Evolutionary conservation across 2,113 vertebrate species (phyloP).

Genomic region (Serilophus lunatus): DNA sequence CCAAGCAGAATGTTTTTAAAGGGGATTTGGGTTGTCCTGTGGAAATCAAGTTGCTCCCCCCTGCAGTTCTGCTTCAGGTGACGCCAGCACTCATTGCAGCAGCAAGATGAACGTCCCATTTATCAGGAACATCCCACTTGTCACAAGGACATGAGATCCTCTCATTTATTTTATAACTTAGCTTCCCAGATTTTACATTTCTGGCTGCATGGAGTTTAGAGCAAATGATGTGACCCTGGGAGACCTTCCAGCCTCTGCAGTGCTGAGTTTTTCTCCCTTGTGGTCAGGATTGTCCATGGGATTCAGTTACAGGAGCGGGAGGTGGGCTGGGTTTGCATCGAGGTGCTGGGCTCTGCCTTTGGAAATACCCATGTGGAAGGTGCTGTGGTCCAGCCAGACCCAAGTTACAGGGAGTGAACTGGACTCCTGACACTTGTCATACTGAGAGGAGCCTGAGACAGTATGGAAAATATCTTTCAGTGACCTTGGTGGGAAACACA

Average conservation of each 20-base stretch:
- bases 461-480: background rate
- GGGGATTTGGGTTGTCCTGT: background rate
- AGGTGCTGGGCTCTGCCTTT: background rate
- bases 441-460: background rate
- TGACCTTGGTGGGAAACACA: background rate
- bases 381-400: background rate
- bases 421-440: accelerated
- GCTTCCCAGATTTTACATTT: background rate
- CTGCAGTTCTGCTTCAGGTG: background rate
- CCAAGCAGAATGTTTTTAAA: background rate
- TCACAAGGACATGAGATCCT: background rate
- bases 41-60: background rate
- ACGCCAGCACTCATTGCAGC: background rate
- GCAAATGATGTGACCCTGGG: accelerated
- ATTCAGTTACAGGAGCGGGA: background rate
- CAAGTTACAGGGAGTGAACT: background rate
- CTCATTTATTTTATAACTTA: background rate
- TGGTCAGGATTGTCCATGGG: background rate
- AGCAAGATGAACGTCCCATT: background rate
- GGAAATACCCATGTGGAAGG: background rate
- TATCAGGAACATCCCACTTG: background rate
- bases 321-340: background rate
- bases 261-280: accelerated
- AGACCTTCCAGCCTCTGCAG: background rate
- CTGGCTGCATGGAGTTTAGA: background rate